These are phyloP conservation scores for Lasioglossum leucozonium DNA, from an alignment of 2,888 invertebrate species.

Conservation along the genomic window DNA sequence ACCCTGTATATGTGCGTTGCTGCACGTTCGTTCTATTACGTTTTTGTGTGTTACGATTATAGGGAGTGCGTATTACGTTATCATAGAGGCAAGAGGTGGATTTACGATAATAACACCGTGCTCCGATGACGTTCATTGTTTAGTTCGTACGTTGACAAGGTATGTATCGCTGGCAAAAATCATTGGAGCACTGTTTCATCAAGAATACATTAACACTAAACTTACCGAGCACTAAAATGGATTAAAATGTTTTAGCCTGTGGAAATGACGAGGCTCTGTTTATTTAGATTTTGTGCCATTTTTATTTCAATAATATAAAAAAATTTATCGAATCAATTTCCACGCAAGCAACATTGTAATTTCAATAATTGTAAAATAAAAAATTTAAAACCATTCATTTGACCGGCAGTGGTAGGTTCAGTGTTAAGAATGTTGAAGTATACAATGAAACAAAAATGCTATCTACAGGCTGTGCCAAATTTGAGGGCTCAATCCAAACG, in stretches of 20 bases:
- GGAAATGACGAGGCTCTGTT: no score
- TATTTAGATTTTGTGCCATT: no score
- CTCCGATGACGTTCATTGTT: not conserved
- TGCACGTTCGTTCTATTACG: not conserved
- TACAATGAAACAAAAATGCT: not conserved
- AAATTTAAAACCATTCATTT: no score
- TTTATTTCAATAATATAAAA: no score
- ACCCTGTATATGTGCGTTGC: not conserved
- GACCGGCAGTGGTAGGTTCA: no score
- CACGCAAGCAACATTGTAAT: no score
- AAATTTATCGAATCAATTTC: no score
- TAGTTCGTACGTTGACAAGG: not conserved
- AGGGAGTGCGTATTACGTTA: slow-evolving; percentile 11
- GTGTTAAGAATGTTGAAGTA: not conserved
- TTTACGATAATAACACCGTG: slow-evolving; percentile 1
- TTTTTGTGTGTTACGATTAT: not conserved
- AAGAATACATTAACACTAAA: no score
- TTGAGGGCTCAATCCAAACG: not conserved
- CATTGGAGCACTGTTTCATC: not conserved
- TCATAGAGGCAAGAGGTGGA: not conserved
- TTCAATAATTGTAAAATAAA: no score
- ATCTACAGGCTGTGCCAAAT: not conserved
- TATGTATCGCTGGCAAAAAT: not conserved
- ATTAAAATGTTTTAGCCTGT: no score
- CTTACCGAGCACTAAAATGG: no score